Evolutionary conservation across 1,140 invertebrate genomes (phyloP), one percentile per base, ranked within the genome.

Genomic region (Paracyclopina nana): DNA sequence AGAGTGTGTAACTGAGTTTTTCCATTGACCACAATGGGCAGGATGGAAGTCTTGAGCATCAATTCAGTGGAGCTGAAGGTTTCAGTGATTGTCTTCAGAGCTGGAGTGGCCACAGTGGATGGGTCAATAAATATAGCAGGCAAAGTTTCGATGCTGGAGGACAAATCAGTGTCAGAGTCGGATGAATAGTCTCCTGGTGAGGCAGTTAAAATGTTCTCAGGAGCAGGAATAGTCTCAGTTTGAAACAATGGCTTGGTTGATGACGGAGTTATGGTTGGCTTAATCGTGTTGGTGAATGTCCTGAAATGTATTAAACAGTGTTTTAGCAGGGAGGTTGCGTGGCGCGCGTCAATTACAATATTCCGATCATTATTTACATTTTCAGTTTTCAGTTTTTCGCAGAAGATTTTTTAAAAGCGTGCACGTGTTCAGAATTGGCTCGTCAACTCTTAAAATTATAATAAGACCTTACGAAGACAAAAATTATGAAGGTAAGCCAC

Each of bases 31-130:
- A 86, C 67, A 1, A 87, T 74, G 1, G 84, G 84, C 41, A 90
- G 64, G 48, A 90, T 74, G 57, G 86, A 81, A 0, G 83, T 87
- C 60, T 86, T 86, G 1, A 85, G 63, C 64, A 87, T 74, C 1
- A 77, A 74, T 63, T 86, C 80, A 0, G 82, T 85, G 4, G 83
- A 85, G 52, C 82, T 85, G 65, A 85, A 87, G 1, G 81, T 83
- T 65, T 88, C 82, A 0, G 80, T 86, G n/a, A 84, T 66, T 0
- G 82, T 88, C 67, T 86, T 80, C 46, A 88, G 61, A 1, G 80
- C 78, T 18, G 50, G 54, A 0, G 52, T 54, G 24, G 54, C 18
- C 79, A 80, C 1, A 79, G 34, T 86, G 56, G 78, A 78, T 55
- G 75, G 71, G 52, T 77, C 76, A 9, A 73, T 72, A 6, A 77